These are phyloP conservation scores for Noctua janthe DNA, from an alignment of 2,888 invertebrate genomes.

Conservation along the genomic window DNA sequence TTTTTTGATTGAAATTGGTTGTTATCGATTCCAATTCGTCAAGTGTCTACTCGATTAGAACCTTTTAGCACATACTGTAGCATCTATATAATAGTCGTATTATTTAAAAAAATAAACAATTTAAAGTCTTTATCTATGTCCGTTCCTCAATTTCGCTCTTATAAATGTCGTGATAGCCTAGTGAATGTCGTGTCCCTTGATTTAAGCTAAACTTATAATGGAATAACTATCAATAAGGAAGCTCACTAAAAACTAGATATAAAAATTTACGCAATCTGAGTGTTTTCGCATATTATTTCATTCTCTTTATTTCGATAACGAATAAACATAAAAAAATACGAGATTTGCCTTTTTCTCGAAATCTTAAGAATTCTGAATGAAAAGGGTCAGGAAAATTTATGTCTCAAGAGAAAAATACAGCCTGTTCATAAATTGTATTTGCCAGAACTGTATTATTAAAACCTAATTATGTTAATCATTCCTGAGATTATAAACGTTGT, in stretches of 20 bases:
- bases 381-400: constrained; percentile 29
- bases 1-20: constrained; percentile 60
- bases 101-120: constrained; percentile 81
- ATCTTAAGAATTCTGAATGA: constrained; percentile 26
- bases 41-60: constrained; percentile 70
- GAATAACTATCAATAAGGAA: constrained; percentile 79
- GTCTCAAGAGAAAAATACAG: constrained; percentile 53
- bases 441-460: constrained; percentile 52
- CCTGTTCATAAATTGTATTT: constrained; percentile 54
- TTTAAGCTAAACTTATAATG: constrained; percentile 74
- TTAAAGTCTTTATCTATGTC: constrained; percentile 88
- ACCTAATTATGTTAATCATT: constrained; percentile 63
- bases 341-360: constrained; percentile 50
- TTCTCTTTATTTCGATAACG: constrained; percentile 52
- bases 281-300: constrained; percentile 78
- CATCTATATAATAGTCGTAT: constrained; percentile 80
- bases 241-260: constrained; percentile 83
- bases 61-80: constrained; percentile 79
- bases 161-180: constrained; percentile 90
- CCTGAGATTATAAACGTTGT: constrained; percentile 62
- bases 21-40: constrained; percentile 64
- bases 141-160: constrained; percentile 90
- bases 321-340: constrained; percentile 39
- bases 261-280: constrained; percentile 79
- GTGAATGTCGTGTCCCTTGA: constrained; percentile 88